phyloP scores from a whole-genome alignment of 2,888 invertebrate genomes.

The Cataglyphis albicans region DNA sequence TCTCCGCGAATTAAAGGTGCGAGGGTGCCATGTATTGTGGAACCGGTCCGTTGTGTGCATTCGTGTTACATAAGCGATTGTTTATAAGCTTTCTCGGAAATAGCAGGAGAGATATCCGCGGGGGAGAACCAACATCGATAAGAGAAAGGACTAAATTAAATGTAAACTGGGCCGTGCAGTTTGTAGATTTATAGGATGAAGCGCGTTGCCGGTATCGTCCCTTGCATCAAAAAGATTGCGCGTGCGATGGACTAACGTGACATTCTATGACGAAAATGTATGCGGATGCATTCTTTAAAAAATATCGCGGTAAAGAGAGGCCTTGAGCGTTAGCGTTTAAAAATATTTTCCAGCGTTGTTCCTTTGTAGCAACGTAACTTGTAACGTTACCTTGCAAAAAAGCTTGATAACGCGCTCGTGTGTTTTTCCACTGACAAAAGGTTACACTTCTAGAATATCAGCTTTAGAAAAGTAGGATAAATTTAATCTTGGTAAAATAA shows the following conservation, averaged over 20 bases:
- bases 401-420: neutral
- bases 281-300: slow-evolving; percentile 42
- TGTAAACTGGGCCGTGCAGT: slow-evolving; percentile 35
- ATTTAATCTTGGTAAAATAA: slow-evolving; percentile 28
- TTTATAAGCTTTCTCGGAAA: slow-evolving; percentile 13
- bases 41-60: neutral
- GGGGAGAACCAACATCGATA: slow-evolving; percentile 17
- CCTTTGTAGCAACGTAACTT: slow-evolving; percentile 38
- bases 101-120: neutral
- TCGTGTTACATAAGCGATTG: neutral
- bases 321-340: slow-evolving; percentile 39
- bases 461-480: slow-evolving; percentile 33
- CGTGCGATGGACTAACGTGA: neutral
- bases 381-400: slow-evolving; percentile 28
- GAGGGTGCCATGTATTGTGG: slow-evolving; percentile 2
- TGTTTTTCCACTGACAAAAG: slow-evolving; percentile 34
- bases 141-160: slow-evolving; percentile 47
- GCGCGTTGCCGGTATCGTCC: neutral
- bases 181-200: slow-evolving; percentile 19
- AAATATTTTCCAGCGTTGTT: slow-evolving; percentile 43
- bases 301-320: slow-evolving; percentile 23
- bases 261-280: slow-evolving; percentile 4
- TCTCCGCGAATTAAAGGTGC: neutral
- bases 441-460: neutral
- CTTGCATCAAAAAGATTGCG: slow-evolving; percentile 23